These are phyloP conservation scores for Caenorhabditis plicata DNA, from an alignment of 2,888 invertebrate species.

Conservation along the genomic window DNA sequence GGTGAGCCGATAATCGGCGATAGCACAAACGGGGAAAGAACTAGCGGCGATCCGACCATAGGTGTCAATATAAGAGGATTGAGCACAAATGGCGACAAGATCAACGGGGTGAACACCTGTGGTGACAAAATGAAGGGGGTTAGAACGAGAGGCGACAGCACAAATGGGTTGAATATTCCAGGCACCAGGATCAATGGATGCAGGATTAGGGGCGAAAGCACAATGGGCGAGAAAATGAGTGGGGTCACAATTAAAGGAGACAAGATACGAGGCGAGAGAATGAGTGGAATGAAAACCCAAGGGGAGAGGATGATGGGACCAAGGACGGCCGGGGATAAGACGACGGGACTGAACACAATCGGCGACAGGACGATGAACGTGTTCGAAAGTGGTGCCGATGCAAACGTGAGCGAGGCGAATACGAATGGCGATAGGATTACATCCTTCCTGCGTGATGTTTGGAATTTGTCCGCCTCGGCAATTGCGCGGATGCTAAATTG, in stretches of 20 bases:
- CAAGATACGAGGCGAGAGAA: constrained; percentile 58
- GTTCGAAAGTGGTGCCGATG: constrained; percentile 40
- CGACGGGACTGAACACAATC: constrained; percentile 55
- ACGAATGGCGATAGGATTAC: constrained; percentile 46
- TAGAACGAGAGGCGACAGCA: constrained; percentile 56
- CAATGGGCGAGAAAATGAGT: constrained; percentile 50
- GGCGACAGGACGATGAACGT: constrained; percentile 50
- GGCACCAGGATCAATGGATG: constrained; percentile 58
- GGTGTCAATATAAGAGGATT: constrained; percentile 59
- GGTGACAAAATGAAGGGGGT: constrained; percentile 61
- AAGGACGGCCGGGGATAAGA: constrained; percentile 53
- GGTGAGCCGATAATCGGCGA: constrained; percentile 63
- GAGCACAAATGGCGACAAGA: constrained; percentile 57
- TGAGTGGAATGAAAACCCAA: constrained; percentile 59
- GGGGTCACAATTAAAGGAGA: constrained; percentile 54
- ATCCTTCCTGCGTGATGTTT: constrained; percentile 24
- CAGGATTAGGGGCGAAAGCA: constrained; percentile 56
- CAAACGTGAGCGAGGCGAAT: constrained; percentile 36
- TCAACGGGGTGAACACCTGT: constrained; percentile 58
- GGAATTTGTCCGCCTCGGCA: constrained; percentile 47
- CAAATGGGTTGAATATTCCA: constrained; percentile 56
- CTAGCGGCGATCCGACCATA: constrained; percentile 52
- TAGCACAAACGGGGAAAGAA: constrained; percentile 60
- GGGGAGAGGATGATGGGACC: constrained; percentile 62
- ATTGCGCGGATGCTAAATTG: constrained; percentile 50